These are phyloP conservation scores for Drosophila lutescens DNA, from an alignment of 2,888 invertebrate species.

Conservation along the genomic window DNA sequence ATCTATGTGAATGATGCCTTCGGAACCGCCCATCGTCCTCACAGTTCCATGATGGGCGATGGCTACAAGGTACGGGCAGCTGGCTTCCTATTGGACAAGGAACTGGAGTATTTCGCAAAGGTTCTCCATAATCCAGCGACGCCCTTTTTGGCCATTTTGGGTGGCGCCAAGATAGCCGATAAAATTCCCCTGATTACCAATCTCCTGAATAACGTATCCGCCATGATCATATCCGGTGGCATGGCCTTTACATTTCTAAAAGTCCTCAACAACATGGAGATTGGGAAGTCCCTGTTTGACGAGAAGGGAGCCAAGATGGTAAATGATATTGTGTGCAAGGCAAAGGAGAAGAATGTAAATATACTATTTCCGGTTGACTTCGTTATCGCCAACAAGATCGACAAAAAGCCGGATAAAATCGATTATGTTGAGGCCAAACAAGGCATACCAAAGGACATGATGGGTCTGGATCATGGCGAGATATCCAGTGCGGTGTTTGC, in stretches of 20 bases:
- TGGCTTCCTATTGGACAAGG: slow-evolving; percentile 98
- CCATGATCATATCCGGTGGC: slow-evolving; percentile 99
- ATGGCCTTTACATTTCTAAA: slow-evolving; percentile 99
- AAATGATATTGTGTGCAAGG: slow-evolving; percentile 93
- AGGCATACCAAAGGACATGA: slow-evolving; percentile 96
- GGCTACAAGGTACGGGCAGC: slow-evolving; percentile 95
- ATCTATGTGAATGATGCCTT: slow-evolving; percentile 99
- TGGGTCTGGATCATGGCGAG: slow-evolving; percentile 97
- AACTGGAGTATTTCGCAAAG: slow-evolving; percentile 98
- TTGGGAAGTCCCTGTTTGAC: slow-evolving; percentile 97
- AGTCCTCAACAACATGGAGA: slow-evolving; percentile 95
- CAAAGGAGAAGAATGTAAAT: slow-evolving; percentile 94
- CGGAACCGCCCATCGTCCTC: slow-evolving; percentile 94
- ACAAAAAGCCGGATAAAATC: slow-evolving; percentile 93
- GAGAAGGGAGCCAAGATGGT: slow-evolving; percentile 98
- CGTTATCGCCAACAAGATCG: slow-evolving; percentile 96
- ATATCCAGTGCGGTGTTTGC: slow-evolving; percentile 91
- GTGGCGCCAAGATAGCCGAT: slow-evolving; percentile 99
- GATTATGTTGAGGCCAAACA: slow-evolving; percentile 88
- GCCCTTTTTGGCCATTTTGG: slow-evolving; percentile 99
- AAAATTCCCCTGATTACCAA: slow-evolving; percentile 99
- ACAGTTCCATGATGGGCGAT: slow-evolving; percentile 98
- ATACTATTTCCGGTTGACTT: slow-evolving; percentile 98
- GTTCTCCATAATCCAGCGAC: slow-evolving; percentile 97
- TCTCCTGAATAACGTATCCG: slow-evolving; percentile 97